A percentile compares a stretch with the other conserved stretches of the same genome.
Evolutionary conservation across 1,140 invertebrate species (phyloP).

Genomic region (Belonocnema kinseyi): DNA sequence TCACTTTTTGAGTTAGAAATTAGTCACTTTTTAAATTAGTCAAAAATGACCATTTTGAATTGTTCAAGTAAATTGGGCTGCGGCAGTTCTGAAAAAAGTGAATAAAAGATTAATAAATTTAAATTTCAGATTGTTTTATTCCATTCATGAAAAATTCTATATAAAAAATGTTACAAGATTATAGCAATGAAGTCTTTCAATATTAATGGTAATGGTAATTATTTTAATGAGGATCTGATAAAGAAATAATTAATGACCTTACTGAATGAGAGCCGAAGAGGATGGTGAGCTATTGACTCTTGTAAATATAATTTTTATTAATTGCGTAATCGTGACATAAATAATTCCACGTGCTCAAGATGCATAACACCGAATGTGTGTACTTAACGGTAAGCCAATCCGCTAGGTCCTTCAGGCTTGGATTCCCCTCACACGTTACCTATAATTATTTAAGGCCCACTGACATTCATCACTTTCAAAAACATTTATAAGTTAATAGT

Average conservation of each 20-base stretch:
- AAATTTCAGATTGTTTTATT: too few species aligned
- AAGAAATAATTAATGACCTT: neutral
- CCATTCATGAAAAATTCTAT: too few species aligned
- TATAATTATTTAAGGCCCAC: neutral
- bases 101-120: too few species aligned
- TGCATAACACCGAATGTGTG: conserved; percentile 15
- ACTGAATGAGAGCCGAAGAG: neutral
- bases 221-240: neutral
- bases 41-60: too few species aligned
- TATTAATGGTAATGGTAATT: too few species aligned
- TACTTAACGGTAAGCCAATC: conserved; percentile 2
- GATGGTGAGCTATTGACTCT: neutral
- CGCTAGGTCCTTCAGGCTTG: neutral
- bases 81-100: too few species aligned
- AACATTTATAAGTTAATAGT: neutral
- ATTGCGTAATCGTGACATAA: conserved; percentile 8
- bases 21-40: too few species aligned
- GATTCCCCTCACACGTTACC: neutral
- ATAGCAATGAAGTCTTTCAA: too few species aligned
- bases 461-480: conserved; percentile 11
- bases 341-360: neutral
- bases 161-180: too few species aligned
- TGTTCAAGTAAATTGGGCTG: too few species aligned
- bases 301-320: conserved; percentile 6
- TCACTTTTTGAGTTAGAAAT: too few species aligned